These are phyloP conservation scores for Melanotaenia parkinsoni DNA, from an alignment of 2,797 vertebrate species.

Conservation along the genomic window DNA sequence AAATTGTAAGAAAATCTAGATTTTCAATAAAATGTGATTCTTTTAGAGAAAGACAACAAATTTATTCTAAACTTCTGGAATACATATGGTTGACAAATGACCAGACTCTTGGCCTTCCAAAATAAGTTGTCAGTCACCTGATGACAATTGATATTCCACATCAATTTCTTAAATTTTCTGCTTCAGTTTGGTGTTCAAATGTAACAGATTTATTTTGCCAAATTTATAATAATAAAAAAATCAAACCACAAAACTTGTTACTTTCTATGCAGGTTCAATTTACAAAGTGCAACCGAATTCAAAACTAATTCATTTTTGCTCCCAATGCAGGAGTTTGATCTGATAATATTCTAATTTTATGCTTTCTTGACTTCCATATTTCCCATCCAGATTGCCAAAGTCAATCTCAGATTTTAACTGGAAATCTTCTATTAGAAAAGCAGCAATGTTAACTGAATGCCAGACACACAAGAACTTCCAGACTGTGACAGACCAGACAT, in stretches of 20 bases:
- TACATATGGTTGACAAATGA: not conserved
- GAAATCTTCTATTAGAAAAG: not conserved
- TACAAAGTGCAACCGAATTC: not conserved
- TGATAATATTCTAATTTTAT: not conserved
- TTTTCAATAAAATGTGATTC: too few species aligned
- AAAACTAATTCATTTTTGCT: not conserved
- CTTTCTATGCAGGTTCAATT: not conserved
- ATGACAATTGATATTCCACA: not conserved
- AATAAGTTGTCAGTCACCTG: not conserved
- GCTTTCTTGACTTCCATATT: not conserved
- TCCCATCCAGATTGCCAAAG: not conserved
- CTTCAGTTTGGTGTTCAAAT: not conserved
- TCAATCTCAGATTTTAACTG: not conserved
- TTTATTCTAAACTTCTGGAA: not conserved
- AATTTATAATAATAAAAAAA: not conserved
- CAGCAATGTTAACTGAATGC: not conserved
- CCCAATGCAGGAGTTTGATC: not conserved
- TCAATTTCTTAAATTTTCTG: not conserved
- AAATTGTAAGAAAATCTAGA: too few species aligned
- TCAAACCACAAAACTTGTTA: not conserved
- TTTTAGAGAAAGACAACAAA: too few species aligned
- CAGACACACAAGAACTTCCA: conserved; percentile 20
- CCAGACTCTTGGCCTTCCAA: not conserved
- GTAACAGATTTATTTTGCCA: not conserved
- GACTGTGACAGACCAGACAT: conserved; percentile 68